These are phyloP conservation scores for Borostomias antarcticus DNA, from an alignment of 2,797 vertebrate genomes.

Conservation along the genomic window DNA sequence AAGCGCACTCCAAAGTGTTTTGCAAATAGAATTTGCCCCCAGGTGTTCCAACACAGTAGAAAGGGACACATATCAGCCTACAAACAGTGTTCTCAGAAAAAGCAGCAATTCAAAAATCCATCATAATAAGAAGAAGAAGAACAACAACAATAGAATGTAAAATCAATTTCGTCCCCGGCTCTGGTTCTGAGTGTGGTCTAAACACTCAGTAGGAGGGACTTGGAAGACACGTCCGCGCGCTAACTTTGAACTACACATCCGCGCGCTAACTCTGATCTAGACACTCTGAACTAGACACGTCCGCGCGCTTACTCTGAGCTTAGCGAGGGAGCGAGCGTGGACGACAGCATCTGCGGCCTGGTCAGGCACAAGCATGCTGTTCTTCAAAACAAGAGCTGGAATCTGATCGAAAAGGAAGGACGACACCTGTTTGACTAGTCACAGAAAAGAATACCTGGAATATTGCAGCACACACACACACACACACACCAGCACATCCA, in stretches of 20 bases:
- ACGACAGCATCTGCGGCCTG: constrained; percentile 60
- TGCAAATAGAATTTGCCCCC: background rate
- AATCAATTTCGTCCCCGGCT: constrained; percentile 21
- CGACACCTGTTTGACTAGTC: constrained; percentile 28
- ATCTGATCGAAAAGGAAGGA: constrained; percentile 64
- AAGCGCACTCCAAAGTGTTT: too few species aligned
- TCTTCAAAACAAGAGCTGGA: constrained; percentile 70
- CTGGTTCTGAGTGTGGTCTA: background rate
- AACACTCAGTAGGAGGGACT: background rate
- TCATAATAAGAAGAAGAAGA: constrained; percentile 37
- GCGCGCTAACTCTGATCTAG: constrained; percentile 12
- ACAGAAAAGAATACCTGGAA: constrained; percentile 1
- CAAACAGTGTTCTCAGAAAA: constrained; percentile 63
- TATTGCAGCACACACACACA: background rate
- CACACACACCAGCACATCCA: constrained; percentile 2
- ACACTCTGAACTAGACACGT: too few species aligned
- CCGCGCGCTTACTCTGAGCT: constrained; percentile 14
- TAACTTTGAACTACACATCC: constrained; percentile 58
- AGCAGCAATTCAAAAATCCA: constrained; percentile 62
- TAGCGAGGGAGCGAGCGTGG: constrained; percentile 4
- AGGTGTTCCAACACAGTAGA: constrained; percentile 30
- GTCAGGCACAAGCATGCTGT: constrained; percentile 74
- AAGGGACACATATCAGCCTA: constrained; percentile 38
- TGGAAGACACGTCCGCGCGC: constrained; percentile 58
- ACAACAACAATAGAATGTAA: constrained; percentile 42